A percentile compares a stretch with the other conserved stretches of the same genome.
Evolutionary conservation across 2,888 invertebrate genomes (phyloP).

Genomic region (Galeruca laticollis): DNA sequence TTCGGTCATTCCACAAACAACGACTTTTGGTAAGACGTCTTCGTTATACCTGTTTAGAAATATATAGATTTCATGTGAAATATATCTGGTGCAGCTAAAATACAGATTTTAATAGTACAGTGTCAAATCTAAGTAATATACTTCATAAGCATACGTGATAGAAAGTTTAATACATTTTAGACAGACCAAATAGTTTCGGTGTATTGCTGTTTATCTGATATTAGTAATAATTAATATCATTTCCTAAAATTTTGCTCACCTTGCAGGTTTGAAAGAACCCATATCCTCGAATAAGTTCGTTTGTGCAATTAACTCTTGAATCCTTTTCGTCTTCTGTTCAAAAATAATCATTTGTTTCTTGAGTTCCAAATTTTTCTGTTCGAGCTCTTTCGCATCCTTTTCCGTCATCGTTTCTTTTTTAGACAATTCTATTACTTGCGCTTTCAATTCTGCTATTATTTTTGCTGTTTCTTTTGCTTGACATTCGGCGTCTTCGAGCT

Average conservation of each 20-base stretch:
- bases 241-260: too few relatives aligned
- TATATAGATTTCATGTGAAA: neutral
- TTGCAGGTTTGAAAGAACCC: conserved; percentile 6
- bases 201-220: too few relatives aligned
- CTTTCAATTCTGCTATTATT: conserved; percentile 65
- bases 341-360: conserved; percentile 73
- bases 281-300: conserved; percentile 16
- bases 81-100: too few relatives aligned
- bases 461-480: conserved; percentile 67
- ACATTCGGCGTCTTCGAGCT: conserved; percentile 67
- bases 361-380: conserved; percentile 71
- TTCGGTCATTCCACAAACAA: conserved; percentile 70
- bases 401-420: conserved; percentile 73
- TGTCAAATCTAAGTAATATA: too few relatives aligned
- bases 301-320: conserved; percentile 67
- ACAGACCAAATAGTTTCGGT: too few relatives aligned
- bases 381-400: conserved; percentile 70
- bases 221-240: too few relatives aligned
- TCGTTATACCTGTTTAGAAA: conserved; percentile 53
- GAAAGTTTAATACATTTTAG: too few relatives aligned
- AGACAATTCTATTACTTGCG: conserved; percentile 62
- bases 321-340: conserved; percentile 71
- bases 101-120: too few relatives aligned
- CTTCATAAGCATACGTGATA: too few relatives aligned
- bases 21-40: conserved; percentile 68